Conservation (phyloP, 2,888 invertebrate species). For the Fragum sueziense region DNA sequence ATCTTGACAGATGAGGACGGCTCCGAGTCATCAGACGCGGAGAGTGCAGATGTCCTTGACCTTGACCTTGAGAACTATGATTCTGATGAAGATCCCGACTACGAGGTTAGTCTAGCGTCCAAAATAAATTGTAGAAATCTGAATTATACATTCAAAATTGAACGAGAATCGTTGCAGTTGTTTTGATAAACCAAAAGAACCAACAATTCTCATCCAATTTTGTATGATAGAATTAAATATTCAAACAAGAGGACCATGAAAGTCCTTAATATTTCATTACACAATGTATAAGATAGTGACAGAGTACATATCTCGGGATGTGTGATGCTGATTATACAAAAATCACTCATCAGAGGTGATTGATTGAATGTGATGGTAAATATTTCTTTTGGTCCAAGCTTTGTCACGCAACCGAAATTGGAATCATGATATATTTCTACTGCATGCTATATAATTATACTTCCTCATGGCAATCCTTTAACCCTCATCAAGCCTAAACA, state of each 20-base stretch:
- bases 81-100: conserved; percentile 68
- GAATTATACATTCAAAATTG: background rate
- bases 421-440: too few relatives aligned
- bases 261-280: background rate
- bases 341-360: background rate
- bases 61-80: conserved; percentile 65
- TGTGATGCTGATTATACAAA: background rate
- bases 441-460: too few relatives aligned
- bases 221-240: background rate
- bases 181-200: background rate
- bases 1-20: conserved; percentile 56
- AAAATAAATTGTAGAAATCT: background rate
- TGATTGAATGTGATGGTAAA: background rate
- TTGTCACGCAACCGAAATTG: too few relatives aligned
- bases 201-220: background rate
- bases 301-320: background rate
- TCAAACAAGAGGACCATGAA: background rate
- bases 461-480: too few relatives aligned
- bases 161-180: background rate
- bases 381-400: background rate
- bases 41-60: conserved; percentile 54
- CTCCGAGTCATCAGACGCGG: conserved; percentile 25
- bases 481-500: too few relatives aligned
- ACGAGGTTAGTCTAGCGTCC: conserved; percentile 50
- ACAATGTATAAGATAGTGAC: background rate